Base-by-base conservation (phyloP, 2,888 invertebrate genomes). In the Plemyria rubiginata region DNA sequence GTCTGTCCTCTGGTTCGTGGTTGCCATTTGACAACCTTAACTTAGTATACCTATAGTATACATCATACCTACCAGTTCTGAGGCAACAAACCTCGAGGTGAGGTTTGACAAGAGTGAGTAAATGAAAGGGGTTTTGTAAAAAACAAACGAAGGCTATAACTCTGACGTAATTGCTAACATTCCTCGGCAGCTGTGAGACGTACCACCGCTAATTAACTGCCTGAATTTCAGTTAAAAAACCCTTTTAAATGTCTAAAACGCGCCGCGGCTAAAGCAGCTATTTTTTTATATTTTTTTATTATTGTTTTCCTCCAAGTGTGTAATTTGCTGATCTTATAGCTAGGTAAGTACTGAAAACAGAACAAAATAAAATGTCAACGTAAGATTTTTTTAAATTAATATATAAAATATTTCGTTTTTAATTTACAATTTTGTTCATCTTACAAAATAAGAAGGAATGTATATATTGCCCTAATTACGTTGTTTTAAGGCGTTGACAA, bases 101-200 rank as follows among this genome's bases (percentile, higher is more conserved):
- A 38, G 61, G 64, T 66, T 61, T 56, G 62, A 67, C 61, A 65
- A 63, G 56, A 65, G 57, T 61, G 53, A 78, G 77, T 76, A 81
- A 85, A 86, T 78, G 71, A 81, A 82, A 72, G 78, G 73, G 76
- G 79, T 82, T 81, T 80, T 79, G 73, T 80, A 79, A 83, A 32
- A 84, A 85, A 85, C 82, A 86, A 87, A 87, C 79, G 84, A 79
- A 77, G 68, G 73, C 75, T 84, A 87, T 87, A 87, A 88, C 87
- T 88, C 80, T 79, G 78, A 78, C 85, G 81, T 84, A 85, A 87
- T 86, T 82, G 84, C 85, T 72, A 75, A 78, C 79, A 84, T 85
- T 86, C 81, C 84, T 86, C 82, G 84, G 78, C 86, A 86, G 84
- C 81, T 81, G 83, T 78, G 79, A 80, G 80, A 83, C 80, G 81